Evolutionary conservation across 2,113 vertebrate species (phyloP), one percentile per base, ranked within the genome.

Genomic region (Bubo bubo): DNA sequence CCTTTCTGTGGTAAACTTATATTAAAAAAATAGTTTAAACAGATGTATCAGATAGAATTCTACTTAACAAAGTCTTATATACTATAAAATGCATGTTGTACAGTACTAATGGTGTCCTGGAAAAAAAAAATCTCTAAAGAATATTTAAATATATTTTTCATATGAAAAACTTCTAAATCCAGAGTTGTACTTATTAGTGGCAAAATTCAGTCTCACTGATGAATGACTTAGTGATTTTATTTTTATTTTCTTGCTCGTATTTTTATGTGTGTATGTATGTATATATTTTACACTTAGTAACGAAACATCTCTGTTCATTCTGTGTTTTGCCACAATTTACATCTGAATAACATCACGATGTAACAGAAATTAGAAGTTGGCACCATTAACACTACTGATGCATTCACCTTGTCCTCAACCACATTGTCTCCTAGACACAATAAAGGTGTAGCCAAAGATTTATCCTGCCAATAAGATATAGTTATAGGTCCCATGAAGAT

Each of bases 401-500:
- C 86, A 71, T 83, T 96, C 93, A 70, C 76, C 59, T 92, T 91
- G 70, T 66, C 50, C 67, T 43, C 66, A 79, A 86, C 74, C 27
- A 60, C 53, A 83, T 19, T 73, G 79, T 73, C 76, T 72, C 45
- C 37, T 63, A 94, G 59, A 80, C 30, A 68, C 74, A 95, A 79
- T 79, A 95, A 95, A 88, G 85, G 82, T 58, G 79, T 77, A 72
- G 55, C 55, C 27, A 68, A 92, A 96, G 73, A 95, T 75, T 93
- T 97, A 96, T 95, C 88, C 87, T 86, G 77, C 68, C 92, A 96
- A 56, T 94, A 95, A 94, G 71, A 86, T 41, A 84, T 68, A 96
- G 91, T 91, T 71, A 94, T 75, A 89, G 81, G 86, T 93, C 90
- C 62, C 95, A 96, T 95, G 90, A 97, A 97, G 93, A 95, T 64